Percentiles rank a stretch among this genome's conserved stretches.
Conservation (phyloP, 2,113 vertebrate genomes). For the Apodemus speciosus region DNA sequence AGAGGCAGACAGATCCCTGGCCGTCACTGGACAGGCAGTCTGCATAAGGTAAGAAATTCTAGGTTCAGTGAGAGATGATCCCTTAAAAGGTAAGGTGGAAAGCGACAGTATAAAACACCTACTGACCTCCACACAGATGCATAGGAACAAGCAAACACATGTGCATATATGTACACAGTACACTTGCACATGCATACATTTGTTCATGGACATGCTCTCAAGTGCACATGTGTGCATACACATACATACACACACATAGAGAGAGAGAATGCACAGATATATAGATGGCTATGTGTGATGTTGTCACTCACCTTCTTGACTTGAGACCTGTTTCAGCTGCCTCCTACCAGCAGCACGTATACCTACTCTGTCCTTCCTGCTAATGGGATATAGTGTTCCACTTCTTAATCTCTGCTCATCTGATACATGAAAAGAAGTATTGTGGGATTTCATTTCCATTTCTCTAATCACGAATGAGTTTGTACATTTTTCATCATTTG, state of each 20-base stretch:
- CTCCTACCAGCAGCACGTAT: not conserved
- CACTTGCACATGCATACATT: not conserved
- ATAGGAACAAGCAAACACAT: not conserved
- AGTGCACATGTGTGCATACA: too few relatives aligned
- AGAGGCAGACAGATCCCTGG: not conserved
- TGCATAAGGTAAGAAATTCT: not conserved
- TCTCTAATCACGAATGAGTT: conserved; percentile 1
- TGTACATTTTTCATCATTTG: not conserved
- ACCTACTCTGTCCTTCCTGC: not conserved
- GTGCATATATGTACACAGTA: not conserved
- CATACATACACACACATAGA: too few relatives aligned
- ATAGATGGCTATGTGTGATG: not conserved
- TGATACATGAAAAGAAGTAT: not conserved
- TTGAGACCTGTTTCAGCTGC: not conserved
- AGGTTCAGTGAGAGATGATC: not conserved
- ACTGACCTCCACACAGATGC: not conserved
- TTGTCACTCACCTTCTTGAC: not conserved
- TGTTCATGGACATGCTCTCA: too few relatives aligned
- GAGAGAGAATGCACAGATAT: too few relatives aligned
- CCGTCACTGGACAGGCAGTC: not conserved
- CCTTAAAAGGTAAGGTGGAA: not conserved
- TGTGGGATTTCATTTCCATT: conserved; percentile 22
- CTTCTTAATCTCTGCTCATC: not conserved
- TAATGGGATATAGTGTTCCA: not conserved
- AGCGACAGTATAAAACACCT: not conserved